Percentiles rank a stretch among this genome's conserved stretches.
These are phyloP conservation scores for Halictus quadricinctus DNA, from an alignment of 2,888 invertebrate genomes.

Conservation along the genomic window DNA sequence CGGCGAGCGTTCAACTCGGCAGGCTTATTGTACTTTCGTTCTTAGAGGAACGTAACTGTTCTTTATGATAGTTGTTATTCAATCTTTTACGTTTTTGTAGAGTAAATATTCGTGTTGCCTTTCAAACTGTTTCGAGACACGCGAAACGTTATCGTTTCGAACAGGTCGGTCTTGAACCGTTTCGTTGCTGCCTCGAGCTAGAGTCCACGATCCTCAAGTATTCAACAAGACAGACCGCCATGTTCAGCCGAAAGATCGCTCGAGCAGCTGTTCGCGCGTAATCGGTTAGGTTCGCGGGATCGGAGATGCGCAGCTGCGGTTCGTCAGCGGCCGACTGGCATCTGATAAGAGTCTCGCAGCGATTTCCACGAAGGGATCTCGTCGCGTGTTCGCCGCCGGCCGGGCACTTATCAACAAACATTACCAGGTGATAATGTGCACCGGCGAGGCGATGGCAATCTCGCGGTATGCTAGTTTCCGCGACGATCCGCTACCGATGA, in stretches of 20 bases:
- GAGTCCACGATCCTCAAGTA: background rate
- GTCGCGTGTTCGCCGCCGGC: constrained; percentile 12
- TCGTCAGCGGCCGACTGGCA: background rate
- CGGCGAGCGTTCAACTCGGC: too few relatives aligned
- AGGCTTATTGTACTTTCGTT: too few relatives aligned
- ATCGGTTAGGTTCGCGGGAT: background rate
- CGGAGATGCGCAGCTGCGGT: background rate
- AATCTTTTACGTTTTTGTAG: too few relatives aligned
- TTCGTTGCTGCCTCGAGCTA: too few relatives aligned
- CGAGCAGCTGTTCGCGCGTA: background rate
- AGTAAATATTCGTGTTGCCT: too few relatives aligned
- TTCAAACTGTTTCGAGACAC: too few relatives aligned
- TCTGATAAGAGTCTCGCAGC: constrained; percentile 14
- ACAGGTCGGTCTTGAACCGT: too few relatives aligned
- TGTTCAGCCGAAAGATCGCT: background rate
- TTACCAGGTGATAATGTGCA: constrained; percentile 19
- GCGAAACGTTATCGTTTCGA: too few relatives aligned
- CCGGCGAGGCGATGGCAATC: background rate
- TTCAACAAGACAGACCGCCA: background rate
- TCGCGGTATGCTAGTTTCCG: constrained; percentile 9
- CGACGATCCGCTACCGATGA: background rate
- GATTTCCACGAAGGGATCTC: constrained; percentile 12
- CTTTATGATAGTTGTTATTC: too few relatives aligned
- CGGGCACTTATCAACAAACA: constrained; percentile 17
- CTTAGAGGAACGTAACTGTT: too few relatives aligned